phyloP scores from a whole-genome alignment of 2,888 invertebrate species.

The Dicyrtoma fusca region DNA sequence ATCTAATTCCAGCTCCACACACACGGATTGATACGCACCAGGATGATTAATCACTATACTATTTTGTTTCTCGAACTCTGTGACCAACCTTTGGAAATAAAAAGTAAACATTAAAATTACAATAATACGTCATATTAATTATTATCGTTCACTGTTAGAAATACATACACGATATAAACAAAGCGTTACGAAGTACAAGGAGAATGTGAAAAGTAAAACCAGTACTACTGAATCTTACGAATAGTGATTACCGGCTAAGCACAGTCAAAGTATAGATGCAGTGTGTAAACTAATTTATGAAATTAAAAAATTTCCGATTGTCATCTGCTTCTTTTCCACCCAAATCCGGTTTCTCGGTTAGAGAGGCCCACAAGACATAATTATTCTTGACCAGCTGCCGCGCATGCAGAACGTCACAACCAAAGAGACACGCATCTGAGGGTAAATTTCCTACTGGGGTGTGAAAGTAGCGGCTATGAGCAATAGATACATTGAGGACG shows the following conservation, averaged over 20 bases:
- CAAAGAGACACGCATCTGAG: slow-evolving; percentile 81
- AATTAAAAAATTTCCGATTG: slow-evolving; percentile 68
- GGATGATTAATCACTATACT: slow-evolving; percentile 71
- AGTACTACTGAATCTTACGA: not conserved
- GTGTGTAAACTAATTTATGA: not conserved
- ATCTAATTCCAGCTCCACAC: slow-evolving; percentile 87
- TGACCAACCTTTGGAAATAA: slow-evolving; percentile 65
- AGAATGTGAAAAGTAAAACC: too few species aligned
- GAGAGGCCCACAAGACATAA: slow-evolving; percentile 94
- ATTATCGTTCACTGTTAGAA: not conserved
- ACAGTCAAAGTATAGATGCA: not conserved
- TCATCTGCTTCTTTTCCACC: slow-evolving; percentile 96
- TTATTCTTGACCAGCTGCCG: slow-evolving; percentile 86
- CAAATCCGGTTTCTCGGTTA: slow-evolving; percentile 89
- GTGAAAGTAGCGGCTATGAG: slow-evolving; percentile 76
- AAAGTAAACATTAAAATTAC: not conserved
- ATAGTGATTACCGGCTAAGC: not conserved
- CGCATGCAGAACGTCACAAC: slow-evolving; percentile 93
- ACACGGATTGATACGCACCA: slow-evolving; percentile 79
- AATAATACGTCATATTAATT: too few species aligned
- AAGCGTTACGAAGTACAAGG: not conserved
- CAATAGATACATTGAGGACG: slow-evolving; percentile 62
- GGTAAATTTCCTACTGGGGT: slow-evolving; percentile 80
- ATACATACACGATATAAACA: not conserved
- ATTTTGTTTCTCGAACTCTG: slow-evolving; percentile 73